Conservation (phyloP, 2,888 invertebrate genomes). For the Eurois occulta region DNA sequence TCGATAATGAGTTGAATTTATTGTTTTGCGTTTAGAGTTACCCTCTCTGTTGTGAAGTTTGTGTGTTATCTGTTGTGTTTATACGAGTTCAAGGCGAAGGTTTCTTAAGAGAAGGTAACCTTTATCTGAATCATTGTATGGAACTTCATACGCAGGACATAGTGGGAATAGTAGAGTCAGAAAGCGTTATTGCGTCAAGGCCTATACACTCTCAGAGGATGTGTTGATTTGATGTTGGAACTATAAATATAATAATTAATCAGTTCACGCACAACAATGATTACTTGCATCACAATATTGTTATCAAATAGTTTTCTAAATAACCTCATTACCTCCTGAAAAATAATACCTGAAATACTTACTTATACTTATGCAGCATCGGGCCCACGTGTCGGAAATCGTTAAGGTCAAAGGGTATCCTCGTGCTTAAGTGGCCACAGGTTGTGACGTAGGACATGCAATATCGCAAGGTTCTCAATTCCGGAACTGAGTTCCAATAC, state of each 20-base stretch:
- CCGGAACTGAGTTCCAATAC: too few species aligned
- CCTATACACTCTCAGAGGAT: not conserved
- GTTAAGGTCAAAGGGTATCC: conserved; percentile 18
- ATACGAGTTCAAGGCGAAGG: conserved; percentile 40
- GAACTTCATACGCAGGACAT: not conserved
- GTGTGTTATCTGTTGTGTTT: conserved; percentile 30
- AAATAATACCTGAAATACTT: not conserved
- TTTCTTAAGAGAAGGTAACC: conserved; percentile 18
- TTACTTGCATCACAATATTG: not conserved
- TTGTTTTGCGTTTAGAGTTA: conserved; percentile 33
- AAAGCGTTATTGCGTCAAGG: not conserved
- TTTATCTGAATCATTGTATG: not conserved
- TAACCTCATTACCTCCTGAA: not conserved
- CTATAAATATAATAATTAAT: not conserved
- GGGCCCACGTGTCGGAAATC: conserved; percentile 42
- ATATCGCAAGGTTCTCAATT: too few species aligned
- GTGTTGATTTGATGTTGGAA: not conserved
- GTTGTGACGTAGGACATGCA: too few species aligned
- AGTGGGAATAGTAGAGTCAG: not conserved
- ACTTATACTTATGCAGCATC: conserved; percentile 2
- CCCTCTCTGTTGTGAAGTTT: conserved; percentile 20
- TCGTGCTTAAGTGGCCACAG: conserved; percentile 10
- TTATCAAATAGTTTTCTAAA: not conserved
- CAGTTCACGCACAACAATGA: not conserved
- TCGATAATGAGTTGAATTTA: conserved; percentile 51